phyloP scores from a whole-genome alignment of 1,140 invertebrate genomes.

The Drosophila parabipectinata region DNA sequence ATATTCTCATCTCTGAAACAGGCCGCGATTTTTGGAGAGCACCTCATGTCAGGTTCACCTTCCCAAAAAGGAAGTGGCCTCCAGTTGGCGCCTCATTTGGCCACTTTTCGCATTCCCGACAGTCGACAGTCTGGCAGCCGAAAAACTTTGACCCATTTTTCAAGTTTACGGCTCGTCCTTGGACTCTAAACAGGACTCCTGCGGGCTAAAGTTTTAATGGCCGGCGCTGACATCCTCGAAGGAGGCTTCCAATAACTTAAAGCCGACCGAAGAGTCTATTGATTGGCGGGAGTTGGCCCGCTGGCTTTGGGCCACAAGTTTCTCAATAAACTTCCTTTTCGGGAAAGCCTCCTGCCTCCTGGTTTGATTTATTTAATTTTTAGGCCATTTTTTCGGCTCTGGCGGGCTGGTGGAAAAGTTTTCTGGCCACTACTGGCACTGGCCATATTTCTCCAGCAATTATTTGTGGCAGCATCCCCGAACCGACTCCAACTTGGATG shows the following conservation, averaged over 20 bases:
- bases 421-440: not conserved
- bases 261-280: not conserved
- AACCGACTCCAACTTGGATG: no score
- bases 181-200: constrained; percentile 29
- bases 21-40: no score
- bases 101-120: no score
- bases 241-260: constrained; percentile 1
- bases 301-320: constrained; percentile 5
- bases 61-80: no score
- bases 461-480: constrained; percentile 17
- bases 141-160: constrained; percentile 44
- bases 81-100: no score
- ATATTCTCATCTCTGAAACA: no score
- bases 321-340: constrained; percentile 20
- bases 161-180: constrained; percentile 31
- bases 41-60: no score
- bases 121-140: not conserved
- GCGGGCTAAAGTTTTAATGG: constrained; percentile 38
- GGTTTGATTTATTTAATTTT: constrained; percentile 32
- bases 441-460: constrained; percentile 25
- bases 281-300: not conserved
- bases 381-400: not conserved
- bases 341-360: not conserved
- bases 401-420: not conserved
- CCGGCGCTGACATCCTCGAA: constrained; percentile 1